Percentiles rank a stretch among this genome's conserved stretches.
phyloP scores from a whole-genome alignment of 2,797 vertebrate genomes.

The Poeciliopsis paucimaculata region DNA sequence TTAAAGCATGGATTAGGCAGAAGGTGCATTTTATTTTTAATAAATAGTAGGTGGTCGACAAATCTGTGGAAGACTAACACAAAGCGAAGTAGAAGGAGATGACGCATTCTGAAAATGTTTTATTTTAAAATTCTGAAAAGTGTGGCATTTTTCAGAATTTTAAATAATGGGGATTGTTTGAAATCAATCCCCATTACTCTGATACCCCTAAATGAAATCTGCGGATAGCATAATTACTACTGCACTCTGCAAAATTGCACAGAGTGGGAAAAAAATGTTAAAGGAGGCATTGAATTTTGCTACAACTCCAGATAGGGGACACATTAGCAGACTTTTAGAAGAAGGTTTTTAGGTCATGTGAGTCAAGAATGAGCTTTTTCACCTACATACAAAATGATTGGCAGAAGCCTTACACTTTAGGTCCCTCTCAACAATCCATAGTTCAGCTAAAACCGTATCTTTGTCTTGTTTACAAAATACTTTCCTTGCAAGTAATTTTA shows the following conservation, averaged over 20 bases:
- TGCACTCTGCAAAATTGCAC: neutral
- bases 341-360: neutral
- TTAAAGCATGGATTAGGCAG: neutral
- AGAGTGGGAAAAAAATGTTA: neutral
- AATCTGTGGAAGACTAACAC: neutral
- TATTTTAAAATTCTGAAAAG: neutral
- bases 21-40: neutral
- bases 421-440: neutral
- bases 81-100: neutral
- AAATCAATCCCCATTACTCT: neutral
- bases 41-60: neutral
- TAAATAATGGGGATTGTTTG: too few relatives aligned
- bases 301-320: neutral
- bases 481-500: too few relatives aligned
- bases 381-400: neutral
- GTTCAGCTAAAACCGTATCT: neutral
- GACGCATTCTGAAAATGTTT: neutral
- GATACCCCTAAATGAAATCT: neutral
- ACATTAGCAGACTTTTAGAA: neutral
- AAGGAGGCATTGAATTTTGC: neutral
- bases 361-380: neutral
- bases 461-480: neutral
- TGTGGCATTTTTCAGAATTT: too few relatives aligned
- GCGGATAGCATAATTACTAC: neutral
- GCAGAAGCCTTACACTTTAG: neutral